Base-by-base conservation (phyloP, 2,797 vertebrate genomes). In the Melopsittacus undulatus region DNA sequence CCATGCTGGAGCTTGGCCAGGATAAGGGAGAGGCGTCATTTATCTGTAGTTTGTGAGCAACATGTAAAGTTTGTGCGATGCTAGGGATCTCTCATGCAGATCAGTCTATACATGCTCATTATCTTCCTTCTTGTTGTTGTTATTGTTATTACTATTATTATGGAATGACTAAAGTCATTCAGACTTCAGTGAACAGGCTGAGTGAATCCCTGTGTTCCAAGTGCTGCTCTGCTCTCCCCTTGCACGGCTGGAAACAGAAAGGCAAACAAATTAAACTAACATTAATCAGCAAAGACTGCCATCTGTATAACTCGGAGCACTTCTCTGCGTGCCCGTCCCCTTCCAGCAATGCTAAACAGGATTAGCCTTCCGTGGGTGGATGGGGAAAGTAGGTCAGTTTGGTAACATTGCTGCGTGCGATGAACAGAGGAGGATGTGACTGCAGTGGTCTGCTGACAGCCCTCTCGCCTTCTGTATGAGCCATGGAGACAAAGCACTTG, bases 371-470 rank as follows among this genome's bases (percentile, higher is more conserved):
- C 83, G 96, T 95, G 96, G 97, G 97, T 56, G 96, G 95, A 97
- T 11, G 90, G 83, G 70, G 83, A 97, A 98, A 98, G 97, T 98
- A 98, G 98, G 98, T 98, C 98, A 98, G 92, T 97, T 94, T 15
- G 49, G 96, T 96, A 97, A 96, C 95, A 95, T 63, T 7, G 32
- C 95, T 94, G 90, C 62, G 26, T 73, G 95, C 9, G 73, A 96
- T 43, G 94, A 96, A 79, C 42, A 56, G 83, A 90, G 86, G 78
- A 92, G 79, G 95, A 95, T 93, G 91, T 22, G 64, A 96, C 83
- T 72, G 62, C 87, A 59, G 42, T 56, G 87, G 95, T 87, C 69
- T 77, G 82, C 77, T 84, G 80, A 68, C 87, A 96, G 83, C 93
- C 72, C 75, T 87, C 88, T 90, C 3, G 19, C 87, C 57, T 88